Evolutionary conservation across 1,140 invertebrate species (phyloP).

Genomic region (Micrasema minimum): DNA sequence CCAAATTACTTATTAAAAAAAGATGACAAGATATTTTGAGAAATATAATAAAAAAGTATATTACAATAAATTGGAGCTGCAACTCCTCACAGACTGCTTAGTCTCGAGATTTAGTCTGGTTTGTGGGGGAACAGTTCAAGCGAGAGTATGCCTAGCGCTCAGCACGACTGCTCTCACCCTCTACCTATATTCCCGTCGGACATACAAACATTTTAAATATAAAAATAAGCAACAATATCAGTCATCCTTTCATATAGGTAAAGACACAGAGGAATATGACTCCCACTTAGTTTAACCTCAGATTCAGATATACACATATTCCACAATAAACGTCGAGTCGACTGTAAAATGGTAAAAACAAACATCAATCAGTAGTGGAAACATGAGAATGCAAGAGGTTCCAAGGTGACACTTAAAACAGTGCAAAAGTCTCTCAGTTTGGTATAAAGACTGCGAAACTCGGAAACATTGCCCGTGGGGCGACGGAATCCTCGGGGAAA

Average conservation of each 20-base stretch:
- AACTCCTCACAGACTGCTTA: slow-evolving; percentile 37
- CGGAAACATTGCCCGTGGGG: slow-evolving; percentile 46
- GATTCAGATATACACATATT: slow-evolving; percentile 49
- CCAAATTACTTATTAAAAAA: slow-evolving; percentile 55
- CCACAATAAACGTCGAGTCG: slow-evolving; percentile 50
- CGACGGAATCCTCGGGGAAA: slow-evolving; percentile 50
- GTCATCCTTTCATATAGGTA: slow-evolving; percentile 53
- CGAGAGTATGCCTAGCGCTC: neutral
- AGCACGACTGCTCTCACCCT: neutral
- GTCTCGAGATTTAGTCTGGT: slow-evolving; percentile 11
- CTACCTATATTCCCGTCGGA: slow-evolving; percentile 47
- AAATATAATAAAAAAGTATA: slow-evolving; percentile 54
- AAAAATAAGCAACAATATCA: slow-evolving; percentile 55
- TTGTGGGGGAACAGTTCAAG: slow-evolving; percentile 40
- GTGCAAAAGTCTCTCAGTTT: slow-evolving; percentile 46
- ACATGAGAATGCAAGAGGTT: slow-evolving; percentile 54
- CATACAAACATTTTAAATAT: slow-evolving; percentile 54
- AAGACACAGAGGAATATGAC: slow-evolving; percentile 52
- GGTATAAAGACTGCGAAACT: slow-evolving; percentile 25
- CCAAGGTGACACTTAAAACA: slow-evolving; percentile 55
- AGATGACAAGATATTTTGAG: slow-evolving; percentile 54
- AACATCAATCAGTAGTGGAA: slow-evolving; percentile 50
- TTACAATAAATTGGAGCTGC: slow-evolving; percentile 48
- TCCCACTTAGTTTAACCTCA: slow-evolving; percentile 51
- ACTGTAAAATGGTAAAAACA: slow-evolving; percentile 52